Percentiles rank a stretch among this genome's conserved stretches.
Evolutionary conservation across 2,113 vertebrate species (phyloP).

Genomic region (Chaetodon trifascialis): DNA sequence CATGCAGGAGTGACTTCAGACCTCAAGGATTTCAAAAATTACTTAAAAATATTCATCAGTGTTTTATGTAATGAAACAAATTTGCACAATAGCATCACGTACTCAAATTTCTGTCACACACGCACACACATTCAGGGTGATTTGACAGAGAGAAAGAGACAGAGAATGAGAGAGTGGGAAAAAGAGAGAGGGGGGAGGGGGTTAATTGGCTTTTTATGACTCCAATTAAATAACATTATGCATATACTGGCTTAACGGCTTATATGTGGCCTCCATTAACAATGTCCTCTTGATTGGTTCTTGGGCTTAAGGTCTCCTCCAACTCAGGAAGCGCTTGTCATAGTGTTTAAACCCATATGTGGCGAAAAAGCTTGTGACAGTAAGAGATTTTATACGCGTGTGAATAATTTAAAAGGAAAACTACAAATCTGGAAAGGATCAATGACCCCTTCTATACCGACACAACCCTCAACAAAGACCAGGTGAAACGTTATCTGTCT

Average conservation of each 20-base stretch:
- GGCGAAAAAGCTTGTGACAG: slow-evolving; percentile 61
- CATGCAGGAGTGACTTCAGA: slow-evolving; percentile 26
- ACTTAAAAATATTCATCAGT: slow-evolving; percentile 3
- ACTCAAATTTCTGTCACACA: slow-evolving; percentile 50
- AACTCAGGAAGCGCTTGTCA: slow-evolving; percentile 71
- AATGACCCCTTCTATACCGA: slow-evolving; percentile 48
- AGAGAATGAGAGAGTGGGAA: slow-evolving; percentile 53
- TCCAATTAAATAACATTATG: slow-evolving; percentile 90
- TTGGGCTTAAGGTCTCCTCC: slow-evolving; percentile 84
- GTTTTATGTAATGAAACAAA: slow-evolving; percentile 36
- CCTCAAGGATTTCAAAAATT: slow-evolving; percentile 9
- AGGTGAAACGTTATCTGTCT: slow-evolving; percentile 43
- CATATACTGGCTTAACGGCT: slow-evolving; percentile 88
- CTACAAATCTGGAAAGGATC: slow-evolving; percentile 62
- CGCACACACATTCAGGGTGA: slow-evolving; percentile 26
- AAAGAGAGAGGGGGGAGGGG: slow-evolving; percentile 66
- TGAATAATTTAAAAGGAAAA: slow-evolving; percentile 67
- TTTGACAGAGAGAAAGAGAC: slow-evolving; percentile 65
- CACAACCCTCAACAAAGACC: slow-evolving; percentile 55
- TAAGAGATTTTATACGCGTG: slow-evolving; percentile 51
- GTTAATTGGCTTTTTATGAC: slow-evolving; percentile 90
- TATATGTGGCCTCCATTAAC: slow-evolving; percentile 89
- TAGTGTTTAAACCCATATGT: slow-evolving; percentile 74
- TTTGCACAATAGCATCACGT: slow-evolving; percentile 15
- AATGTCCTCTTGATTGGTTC: slow-evolving; percentile 88